Evolutionary conservation across 64 coral and sea anemone species (phyloP), one percentile per base, ranked within the genome.

Genomic region (Montipora capricornis): DNA sequence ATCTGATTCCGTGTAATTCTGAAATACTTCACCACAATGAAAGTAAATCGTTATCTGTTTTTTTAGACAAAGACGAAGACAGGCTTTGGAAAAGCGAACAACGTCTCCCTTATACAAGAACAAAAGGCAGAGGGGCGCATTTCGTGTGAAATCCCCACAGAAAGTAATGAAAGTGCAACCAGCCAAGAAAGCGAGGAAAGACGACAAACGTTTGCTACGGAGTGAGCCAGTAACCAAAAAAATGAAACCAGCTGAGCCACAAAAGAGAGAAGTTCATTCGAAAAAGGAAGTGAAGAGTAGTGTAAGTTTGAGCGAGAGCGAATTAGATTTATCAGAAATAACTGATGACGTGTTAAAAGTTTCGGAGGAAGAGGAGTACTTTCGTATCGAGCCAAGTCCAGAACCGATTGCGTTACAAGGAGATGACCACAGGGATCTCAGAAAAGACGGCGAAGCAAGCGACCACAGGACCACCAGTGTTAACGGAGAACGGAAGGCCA

Each of bases 361-460:
- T 73, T 69, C 80, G 13, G 92, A 93, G 5, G 92, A 93, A 53
- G 73, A 93, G 78, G 47, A 88, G 74, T 93, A 93, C 81, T 93
- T 88, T 62, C 70, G 84, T 29, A 22, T 87, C 7, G 73, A 88
- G 16, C 59, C 59, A 68, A 88, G n/a, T 57, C 92, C 92, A 58
- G 87, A 55, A 52, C 66, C 64, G 6, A 49, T 71, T 86, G 45
- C 64, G 47, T 19, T 86, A 4, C 9, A 6, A 17, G 82, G 16
- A 6, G 76, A 50, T 0, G 76, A 19, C 11, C 46, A n/a, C 0
- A 78, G 45, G 13, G 9, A 13, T 19, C 76, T 6, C 1, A 77
- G 76, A 19, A 78, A 78, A 49, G 76, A n/a, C 0, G 0, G 9
- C 6, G 80, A 16, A 60, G 37, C 0, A 83, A 64, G 16, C 24